These are phyloP conservation scores for Urosaurus nigricauda DNA, from an alignment of 2,797 vertebrate genomes.

Conservation along the genomic window DNA sequence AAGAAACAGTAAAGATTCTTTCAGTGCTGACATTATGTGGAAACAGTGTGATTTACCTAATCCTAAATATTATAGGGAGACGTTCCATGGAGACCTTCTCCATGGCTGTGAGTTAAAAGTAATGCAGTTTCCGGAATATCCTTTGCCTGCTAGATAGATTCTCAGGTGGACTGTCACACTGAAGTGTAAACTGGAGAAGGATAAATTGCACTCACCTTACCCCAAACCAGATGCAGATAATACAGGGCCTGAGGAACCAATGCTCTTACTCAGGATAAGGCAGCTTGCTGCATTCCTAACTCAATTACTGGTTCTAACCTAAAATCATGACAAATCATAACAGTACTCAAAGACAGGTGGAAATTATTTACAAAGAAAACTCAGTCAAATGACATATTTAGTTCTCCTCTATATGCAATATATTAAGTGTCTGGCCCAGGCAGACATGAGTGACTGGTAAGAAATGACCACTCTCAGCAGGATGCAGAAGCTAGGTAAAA, in stretches of 20 bases:
- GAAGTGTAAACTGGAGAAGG: neutral
- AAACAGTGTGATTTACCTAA: neutral
- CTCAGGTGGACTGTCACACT: neutral
- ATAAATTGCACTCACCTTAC: neutral
- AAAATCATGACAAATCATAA: neutral
- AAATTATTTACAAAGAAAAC: neutral
- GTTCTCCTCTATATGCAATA: neutral
- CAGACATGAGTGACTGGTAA: constrained; percentile 24
- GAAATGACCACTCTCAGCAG: constrained; percentile 26
- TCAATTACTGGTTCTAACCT: neutral
- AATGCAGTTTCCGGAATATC: neutral
- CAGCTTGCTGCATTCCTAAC: neutral
- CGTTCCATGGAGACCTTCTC: neutral
- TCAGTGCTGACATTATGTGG: neutral
- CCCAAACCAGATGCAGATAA: neutral
- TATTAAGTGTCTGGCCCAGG: neutral
- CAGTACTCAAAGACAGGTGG: neutral
- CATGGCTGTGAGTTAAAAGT: neutral
- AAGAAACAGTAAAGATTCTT: neutral
- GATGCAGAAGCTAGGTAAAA: constrained; percentile 6
- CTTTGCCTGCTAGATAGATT: neutral
- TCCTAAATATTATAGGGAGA: neutral
- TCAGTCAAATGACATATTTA: neutral
- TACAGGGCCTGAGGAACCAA: neutral
- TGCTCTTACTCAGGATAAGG: neutral